Conservation (phyloP, 1,140 invertebrate species). For the Neotoxoptera formosana region DNA sequence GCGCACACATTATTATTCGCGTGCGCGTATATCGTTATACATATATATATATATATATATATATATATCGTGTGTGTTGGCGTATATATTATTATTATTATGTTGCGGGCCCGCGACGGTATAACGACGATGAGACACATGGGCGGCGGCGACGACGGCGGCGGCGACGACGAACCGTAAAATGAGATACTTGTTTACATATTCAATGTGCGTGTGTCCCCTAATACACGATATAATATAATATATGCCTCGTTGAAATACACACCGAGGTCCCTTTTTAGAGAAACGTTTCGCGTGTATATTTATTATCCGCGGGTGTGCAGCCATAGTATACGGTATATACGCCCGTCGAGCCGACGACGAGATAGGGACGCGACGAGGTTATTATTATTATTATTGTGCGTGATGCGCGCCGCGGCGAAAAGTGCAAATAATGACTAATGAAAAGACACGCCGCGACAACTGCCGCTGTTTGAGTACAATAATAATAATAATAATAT, state of each 20-base stretch:
- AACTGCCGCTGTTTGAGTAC: not conserved
- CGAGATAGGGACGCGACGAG: not conserved
- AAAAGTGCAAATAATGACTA: constrained; percentile 33
- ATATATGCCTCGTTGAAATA: constrained; percentile 26
- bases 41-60: too few species aligned
- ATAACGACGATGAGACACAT: constrained; percentile 33
- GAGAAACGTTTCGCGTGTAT: not conserved
- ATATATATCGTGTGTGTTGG: too few species aligned
- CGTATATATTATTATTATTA: not conserved
- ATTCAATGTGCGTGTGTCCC: constrained; percentile 48
- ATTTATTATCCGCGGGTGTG: constrained; percentile 17
- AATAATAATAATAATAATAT: not conserved
- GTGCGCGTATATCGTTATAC: not conserved
- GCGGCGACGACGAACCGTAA: constrained; percentile 50
- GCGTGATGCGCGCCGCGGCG: not conserved
- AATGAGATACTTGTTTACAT: constrained; percentile 58
- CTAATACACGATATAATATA: not conserved
- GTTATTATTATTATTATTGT: not conserved
- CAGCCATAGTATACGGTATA: too few species aligned
- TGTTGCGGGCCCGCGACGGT: not conserved
- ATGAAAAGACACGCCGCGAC: constrained; percentile 8
- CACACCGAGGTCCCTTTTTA: constrained; percentile 38
- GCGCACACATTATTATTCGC: not conserved
- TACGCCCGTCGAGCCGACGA: not conserved
- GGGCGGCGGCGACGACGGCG: not conserved